Conservation (phyloP, 2,797 vertebrate genomes). For the Pseudopleuronectes americanus region DNA sequence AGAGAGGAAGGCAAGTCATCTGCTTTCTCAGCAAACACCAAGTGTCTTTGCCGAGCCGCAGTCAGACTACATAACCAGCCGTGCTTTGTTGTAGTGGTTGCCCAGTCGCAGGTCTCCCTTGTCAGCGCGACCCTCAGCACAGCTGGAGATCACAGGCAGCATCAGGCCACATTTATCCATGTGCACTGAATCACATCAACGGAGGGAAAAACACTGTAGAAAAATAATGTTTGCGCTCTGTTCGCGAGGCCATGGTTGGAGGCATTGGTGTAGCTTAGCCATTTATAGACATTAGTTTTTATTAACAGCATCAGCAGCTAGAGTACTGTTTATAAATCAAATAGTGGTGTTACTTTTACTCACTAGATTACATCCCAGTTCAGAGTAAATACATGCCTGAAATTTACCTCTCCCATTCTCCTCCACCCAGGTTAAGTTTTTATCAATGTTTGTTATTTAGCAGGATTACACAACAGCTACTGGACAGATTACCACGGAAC, state of each 20-base stretch:
- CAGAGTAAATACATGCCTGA: too few species aligned
- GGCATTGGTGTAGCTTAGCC: background rate
- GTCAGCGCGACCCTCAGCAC: slow-evolving; percentile 42
- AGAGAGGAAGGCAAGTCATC: slow-evolving; percentile 73
- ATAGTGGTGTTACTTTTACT: background rate
- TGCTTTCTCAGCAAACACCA: slow-evolving; percentile 84
- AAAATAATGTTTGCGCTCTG: slow-evolving; percentile 27
- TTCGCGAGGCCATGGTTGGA: slow-evolving; percentile 8
- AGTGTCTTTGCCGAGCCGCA: slow-evolving; percentile 59
- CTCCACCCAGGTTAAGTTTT: too few species aligned
- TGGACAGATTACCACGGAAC: too few species aligned
- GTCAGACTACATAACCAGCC: slow-evolving; percentile 64
- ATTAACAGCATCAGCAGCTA: background rate
- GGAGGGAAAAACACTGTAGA: slow-evolving; percentile 40
- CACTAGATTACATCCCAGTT: background rate
- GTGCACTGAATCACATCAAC: slow-evolving; percentile 40
- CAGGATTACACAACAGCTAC: too few species aligned
- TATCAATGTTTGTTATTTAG: too few species aligned
- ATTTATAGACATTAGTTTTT: slow-evolving; percentile 5
- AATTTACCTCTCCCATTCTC: too few species aligned
- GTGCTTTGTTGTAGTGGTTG: slow-evolving; percentile 37
- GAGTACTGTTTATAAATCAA: slow-evolving; percentile 4
- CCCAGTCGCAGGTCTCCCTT: slow-evolving; percentile 34
- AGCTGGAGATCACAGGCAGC: slow-evolving; percentile 58
- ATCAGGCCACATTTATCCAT: slow-evolving; percentile 36